Percentiles rank a stretch among this genome's conserved stretches.
These are phyloP conservation scores for Anhinga anhinga DNA, from an alignment of 2,113 vertebrate genomes.

Conservation along the genomic window DNA sequence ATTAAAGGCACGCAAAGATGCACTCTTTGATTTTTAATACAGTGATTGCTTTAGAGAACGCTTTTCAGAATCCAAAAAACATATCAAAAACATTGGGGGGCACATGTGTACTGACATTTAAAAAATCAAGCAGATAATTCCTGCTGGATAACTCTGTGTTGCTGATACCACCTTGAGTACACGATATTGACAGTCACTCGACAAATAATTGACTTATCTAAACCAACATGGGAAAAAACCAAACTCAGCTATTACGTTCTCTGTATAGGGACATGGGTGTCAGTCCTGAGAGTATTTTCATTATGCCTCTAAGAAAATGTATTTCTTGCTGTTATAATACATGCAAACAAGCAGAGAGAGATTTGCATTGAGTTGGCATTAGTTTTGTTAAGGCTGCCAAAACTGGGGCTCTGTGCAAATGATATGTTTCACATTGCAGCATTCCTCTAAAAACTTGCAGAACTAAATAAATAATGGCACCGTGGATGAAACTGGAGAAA, in stretches of 20 bases:
- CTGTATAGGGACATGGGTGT: background rate
- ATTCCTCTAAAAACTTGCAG: constrained; percentile 44
- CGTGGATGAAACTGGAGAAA: constrained; percentile 20
- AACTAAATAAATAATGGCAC: constrained; percentile 59
- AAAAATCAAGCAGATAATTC: background rate
- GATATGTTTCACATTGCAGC: constrained; percentile 51
- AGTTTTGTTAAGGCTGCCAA: constrained; percentile 49
- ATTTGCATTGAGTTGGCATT: constrained; percentile 53
- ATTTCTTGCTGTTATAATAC: constrained; percentile 32
- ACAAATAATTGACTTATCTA: background rate
- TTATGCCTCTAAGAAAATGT: background rate
- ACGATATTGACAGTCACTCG: background rate
- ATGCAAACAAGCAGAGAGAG: constrained; percentile 39
- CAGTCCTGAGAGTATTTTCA: background rate
- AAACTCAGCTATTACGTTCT: background rate
- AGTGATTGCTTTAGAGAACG: rapidly evolving
- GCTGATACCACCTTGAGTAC: background rate
- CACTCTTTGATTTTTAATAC: background rate
- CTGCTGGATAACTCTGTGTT: background rate
- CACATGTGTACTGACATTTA: background rate
- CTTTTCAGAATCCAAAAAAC: background rate
- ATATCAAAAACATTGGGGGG: background rate
- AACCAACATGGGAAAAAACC: background rate
- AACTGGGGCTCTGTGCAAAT: constrained; percentile 33
- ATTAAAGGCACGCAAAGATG: background rate